These are phyloP conservation scores for Channallabes apus DNA, from an alignment of 2,797 vertebrate genomes.

Conservation along the genomic window DNA sequence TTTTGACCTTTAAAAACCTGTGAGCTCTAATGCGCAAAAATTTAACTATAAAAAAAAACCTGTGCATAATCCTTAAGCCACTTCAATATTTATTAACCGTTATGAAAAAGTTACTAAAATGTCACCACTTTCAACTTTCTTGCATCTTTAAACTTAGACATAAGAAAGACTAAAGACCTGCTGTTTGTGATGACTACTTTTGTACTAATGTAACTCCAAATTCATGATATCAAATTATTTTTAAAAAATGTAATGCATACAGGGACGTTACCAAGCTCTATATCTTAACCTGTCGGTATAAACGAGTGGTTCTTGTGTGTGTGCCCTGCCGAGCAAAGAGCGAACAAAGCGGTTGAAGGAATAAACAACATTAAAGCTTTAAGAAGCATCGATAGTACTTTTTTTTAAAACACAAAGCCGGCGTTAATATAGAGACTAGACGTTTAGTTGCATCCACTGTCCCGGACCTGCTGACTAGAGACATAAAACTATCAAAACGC, in stretches of 20 bases:
- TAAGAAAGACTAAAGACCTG: neutral
- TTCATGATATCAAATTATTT: neutral
- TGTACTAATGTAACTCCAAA: neutral
- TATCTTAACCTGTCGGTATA: neutral
- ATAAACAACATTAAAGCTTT: neutral
- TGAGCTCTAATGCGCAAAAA: neutral
- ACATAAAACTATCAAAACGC: no score
- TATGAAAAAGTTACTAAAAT: neutral
- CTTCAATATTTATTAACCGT: neutral
- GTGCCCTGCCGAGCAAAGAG: neutral
- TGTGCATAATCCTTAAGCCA: neutral
- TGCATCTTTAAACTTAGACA: no score
- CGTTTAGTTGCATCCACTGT: neutral
- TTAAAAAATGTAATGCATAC: neutral
- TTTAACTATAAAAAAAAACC: neutral
- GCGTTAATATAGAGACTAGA: neutral
- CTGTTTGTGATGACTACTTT: neutral
- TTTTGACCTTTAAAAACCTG: neutral
- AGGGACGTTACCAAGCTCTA: neutral
- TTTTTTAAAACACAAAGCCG: no score
- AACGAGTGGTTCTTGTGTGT: neutral
- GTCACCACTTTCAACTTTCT: neutral
- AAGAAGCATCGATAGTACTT: neutral
- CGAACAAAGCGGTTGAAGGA: neutral
- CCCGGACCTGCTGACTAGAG: conserved; percentile 28